Evolutionary conservation across 2,113 vertebrate genomes (phyloP).

Genomic region (Ptilonorhynchus violaceus): DNA sequence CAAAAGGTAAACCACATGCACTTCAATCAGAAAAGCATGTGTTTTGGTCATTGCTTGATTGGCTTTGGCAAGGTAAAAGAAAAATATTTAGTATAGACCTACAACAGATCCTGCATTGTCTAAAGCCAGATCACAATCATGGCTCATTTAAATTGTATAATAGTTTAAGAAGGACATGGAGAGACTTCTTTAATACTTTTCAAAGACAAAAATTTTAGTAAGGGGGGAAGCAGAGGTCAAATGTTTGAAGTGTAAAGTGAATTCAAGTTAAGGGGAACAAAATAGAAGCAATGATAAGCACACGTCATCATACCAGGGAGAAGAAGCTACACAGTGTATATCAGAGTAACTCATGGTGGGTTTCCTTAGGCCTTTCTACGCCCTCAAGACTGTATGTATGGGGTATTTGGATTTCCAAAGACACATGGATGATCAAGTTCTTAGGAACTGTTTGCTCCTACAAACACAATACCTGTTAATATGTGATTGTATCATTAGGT

Average conservation of each 20-base stretch:
- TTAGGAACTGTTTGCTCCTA: background rate
- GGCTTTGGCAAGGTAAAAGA: background rate
- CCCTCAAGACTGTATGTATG: background rate
- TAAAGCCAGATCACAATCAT: background rate
- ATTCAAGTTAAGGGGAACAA: background rate
- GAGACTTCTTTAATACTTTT: background rate
- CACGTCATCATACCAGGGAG: background rate
- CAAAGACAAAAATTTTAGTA: background rate
- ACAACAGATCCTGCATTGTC: background rate
- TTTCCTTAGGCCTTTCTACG: background rate
- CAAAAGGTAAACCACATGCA: background rate
- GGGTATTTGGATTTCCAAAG: background rate
- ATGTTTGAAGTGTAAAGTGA: background rate
- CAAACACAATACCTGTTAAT: background rate
- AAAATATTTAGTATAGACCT: background rate
- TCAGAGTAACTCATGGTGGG: background rate
- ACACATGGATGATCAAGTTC: background rate
- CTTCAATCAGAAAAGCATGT: background rate
- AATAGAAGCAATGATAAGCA: background rate
- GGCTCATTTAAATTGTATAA: background rate
- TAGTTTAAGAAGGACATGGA: background rate
- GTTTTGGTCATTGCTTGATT: background rate
- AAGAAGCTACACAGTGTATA: background rate
- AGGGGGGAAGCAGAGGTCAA: background rate
- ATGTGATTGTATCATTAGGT: background rate